phyloP scores from a whole-genome alignment of 2,888 invertebrate species.

The Tolmerus cingulatus region DNA sequence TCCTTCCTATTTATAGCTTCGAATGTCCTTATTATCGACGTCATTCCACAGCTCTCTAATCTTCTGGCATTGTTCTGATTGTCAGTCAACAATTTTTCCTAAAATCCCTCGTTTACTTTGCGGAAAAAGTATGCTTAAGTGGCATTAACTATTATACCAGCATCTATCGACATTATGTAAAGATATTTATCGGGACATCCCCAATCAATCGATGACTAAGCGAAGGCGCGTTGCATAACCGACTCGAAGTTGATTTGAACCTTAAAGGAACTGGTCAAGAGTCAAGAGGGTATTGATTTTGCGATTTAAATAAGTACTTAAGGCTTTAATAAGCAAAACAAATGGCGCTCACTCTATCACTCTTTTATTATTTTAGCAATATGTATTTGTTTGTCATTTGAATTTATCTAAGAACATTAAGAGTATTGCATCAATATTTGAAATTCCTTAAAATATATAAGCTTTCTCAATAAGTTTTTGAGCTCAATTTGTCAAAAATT shows the following conservation, averaged over 20 bases:
- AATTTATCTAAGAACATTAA: background rate
- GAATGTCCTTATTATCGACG: background rate
- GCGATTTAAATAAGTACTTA: background rate
- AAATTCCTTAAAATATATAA: background rate
- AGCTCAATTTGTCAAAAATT: too few species aligned
- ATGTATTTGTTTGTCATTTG: background rate
- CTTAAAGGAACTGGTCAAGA: background rate
- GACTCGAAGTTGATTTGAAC: background rate
- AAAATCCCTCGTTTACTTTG: background rate
- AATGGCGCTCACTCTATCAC: background rate
- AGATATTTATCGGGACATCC: constrained; percentile 4
- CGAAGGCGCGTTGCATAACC: background rate
- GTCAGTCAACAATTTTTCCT: background rate
- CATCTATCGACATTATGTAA: constrained; percentile 6
- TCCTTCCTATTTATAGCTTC: background rate
- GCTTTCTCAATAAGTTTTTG: background rate
- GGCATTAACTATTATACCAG: constrained; percentile 9
- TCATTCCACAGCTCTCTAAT: background rate
- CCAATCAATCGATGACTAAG: background rate
- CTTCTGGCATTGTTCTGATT: background rate
- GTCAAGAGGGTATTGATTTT: background rate
- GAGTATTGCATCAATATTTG: background rate
- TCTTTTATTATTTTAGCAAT: background rate
- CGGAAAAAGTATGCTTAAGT: background rate
- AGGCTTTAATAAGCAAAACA: background rate